These are phyloP conservation scores for Chlamydotis undulata DNA, from an alignment of 2,113 vertebrate species.

Conservation along the genomic window DNA sequence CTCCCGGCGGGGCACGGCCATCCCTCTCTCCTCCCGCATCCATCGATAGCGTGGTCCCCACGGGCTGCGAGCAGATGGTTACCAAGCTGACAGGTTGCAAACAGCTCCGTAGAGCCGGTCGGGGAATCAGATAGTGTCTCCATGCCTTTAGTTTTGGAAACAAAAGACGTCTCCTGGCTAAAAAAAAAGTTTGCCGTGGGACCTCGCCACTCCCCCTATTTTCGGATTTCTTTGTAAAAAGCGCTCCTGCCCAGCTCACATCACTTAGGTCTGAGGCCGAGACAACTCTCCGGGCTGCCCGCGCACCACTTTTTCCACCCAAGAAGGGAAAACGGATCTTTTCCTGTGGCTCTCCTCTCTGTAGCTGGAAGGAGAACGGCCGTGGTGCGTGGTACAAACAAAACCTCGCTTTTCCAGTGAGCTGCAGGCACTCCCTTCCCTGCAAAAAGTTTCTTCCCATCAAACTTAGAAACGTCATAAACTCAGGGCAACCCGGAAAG, in stretches of 20 bases:
- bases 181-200: neutral
- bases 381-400: neutral
- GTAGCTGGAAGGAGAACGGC: neutral
- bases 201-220: neutral
- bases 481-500: neutral
- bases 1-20: rapidly evolving
- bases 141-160: neutral
- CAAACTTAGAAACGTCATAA: neutral
- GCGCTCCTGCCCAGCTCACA: neutral
- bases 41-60: neutral
- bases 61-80: slow-evolving; percentile 18
- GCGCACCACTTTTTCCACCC: neutral
- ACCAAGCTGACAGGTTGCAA: slow-evolving; percentile 58
- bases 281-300: neutral
- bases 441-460: neutral
- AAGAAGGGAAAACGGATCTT: neutral
- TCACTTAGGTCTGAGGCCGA: rapidly evolving
- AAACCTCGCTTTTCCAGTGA: neutral
- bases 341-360: neutral
- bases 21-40: neutral
- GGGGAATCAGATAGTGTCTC: neutral
- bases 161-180: neutral
- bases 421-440: neutral
- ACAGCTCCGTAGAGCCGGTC: neutral
- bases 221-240: neutral